A percentile compares a stretch with the other conserved stretches of the same genome.
Evolutionary conservation across 2,113 vertebrate species (phyloP).

Genomic region (Tetraodon nigroviridis): DNA sequence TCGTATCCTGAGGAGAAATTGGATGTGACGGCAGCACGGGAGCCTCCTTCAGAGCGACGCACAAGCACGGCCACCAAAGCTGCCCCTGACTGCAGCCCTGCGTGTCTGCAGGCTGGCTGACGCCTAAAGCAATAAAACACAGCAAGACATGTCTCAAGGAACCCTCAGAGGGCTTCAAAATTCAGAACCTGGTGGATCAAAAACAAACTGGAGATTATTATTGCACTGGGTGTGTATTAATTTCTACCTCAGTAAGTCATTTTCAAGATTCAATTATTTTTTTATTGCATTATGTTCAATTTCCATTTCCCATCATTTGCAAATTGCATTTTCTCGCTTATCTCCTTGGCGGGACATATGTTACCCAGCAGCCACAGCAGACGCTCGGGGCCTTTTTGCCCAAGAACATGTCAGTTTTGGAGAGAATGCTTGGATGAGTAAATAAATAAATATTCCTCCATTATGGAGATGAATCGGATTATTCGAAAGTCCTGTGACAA

Average conservation of each 20-base stretch:
- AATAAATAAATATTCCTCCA: not conserved
- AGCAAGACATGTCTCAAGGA: no score
- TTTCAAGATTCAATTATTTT: no score
- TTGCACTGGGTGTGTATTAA: no score
- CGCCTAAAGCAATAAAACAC: no score
- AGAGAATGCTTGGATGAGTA: not conserved
- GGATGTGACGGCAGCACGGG: conserved; percentile 7
- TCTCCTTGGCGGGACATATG: not conserved
- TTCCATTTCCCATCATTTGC: not conserved
- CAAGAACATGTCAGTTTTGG: no score
- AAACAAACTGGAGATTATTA: no score
- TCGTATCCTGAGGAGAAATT: conserved; percentile 7
- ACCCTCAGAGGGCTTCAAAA: no score
- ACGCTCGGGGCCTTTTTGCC: not conserved
- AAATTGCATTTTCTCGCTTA: not conserved
- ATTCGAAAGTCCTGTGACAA: conserved; percentile 42
- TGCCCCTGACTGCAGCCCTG: no score
- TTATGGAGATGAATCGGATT: conserved; percentile 45
- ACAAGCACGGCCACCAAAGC: not conserved
- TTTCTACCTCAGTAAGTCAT: no score
- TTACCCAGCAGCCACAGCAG: not conserved
- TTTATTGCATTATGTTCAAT: not conserved
- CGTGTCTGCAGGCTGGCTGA: no score
- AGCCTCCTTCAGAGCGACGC: not conserved
- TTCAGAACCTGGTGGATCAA: no score